phyloP scores from a whole-genome alignment of 2,888 invertebrate genomes.

The Phania funesta region DNA sequence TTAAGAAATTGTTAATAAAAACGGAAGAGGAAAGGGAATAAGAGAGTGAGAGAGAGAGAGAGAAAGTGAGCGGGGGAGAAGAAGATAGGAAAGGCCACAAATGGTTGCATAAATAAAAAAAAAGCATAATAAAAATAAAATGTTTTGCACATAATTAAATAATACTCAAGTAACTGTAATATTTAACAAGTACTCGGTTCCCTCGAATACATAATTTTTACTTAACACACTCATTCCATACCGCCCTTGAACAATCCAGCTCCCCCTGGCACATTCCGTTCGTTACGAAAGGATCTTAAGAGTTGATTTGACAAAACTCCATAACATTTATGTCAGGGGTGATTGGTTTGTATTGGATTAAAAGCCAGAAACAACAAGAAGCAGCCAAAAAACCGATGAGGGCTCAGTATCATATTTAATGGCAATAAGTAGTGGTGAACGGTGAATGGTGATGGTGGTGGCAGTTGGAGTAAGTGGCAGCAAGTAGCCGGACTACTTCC shows the following conservation, averaged over 20 bases:
- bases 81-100: neutral
- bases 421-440: neutral
- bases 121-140: conserved; percentile 46
- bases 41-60: neutral
- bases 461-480: neutral
- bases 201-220: conserved; percentile 44
- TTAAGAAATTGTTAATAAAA: conserved; percentile 46
- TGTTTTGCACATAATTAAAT: conserved; percentile 67
- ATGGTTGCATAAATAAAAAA: conserved; percentile 17
- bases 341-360: conserved; percentile 51
- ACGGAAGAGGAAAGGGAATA: neutral
- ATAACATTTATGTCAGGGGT: conserved; percentile 46
- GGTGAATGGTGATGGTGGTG: neutral
- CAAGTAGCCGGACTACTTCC: neutral
- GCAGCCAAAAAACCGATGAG: conserved; percentile 18
- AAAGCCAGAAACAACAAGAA: conserved; percentile 4
- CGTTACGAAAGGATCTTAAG: too few relatives aligned
- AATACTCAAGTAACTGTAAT: conserved; percentile 67
- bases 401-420: conserved; percentile 18
- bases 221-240: conserved; percentile 40
- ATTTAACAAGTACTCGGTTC: conserved; percentile 61
- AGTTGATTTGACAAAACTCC: conserved; percentile 20
- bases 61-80: neutral
- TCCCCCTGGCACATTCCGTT: neutral
- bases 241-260: neutral